Evolutionary conservation across 1,140 invertebrate species (phyloP).

Genomic region (Whitmania pigra): DNA sequence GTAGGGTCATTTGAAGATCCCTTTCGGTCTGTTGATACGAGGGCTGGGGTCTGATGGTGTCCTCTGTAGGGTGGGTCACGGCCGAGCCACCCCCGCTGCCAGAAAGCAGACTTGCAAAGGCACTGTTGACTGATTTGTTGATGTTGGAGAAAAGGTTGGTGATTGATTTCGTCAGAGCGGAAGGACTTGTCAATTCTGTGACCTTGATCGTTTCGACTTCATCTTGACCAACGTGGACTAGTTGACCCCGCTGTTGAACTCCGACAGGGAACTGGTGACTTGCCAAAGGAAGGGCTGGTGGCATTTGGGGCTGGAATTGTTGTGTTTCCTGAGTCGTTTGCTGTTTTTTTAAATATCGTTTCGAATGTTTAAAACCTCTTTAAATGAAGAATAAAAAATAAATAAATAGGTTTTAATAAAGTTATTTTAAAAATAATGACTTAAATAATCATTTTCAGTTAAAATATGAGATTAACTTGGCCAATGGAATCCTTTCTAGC

Average conservation of each 20-base stretch:
- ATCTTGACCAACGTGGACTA: background rate
- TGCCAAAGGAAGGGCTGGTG: constrained; percentile 20
- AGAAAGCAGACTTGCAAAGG: constrained; percentile 11
- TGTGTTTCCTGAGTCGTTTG: constrained; percentile 6
- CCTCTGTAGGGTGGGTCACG: constrained; percentile 8
- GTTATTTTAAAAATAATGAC: background rate
- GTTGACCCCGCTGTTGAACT: constrained; percentile 8
- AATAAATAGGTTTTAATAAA: no score
- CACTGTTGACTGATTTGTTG: constrained; percentile 22
- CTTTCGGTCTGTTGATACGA: background rate
- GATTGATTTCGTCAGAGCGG: constrained; percentile 18
- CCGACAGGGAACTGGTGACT: constrained; percentile 57
- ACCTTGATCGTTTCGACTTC: constrained; percentile 22
- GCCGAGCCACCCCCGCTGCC: background rate
- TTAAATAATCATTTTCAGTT: background rate
- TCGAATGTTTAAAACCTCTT: background rate
- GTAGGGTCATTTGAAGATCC: background rate
- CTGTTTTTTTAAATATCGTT: background rate
- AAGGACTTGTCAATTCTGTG: constrained; percentile 17
- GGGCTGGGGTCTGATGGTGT: background rate
- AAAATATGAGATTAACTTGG: background rate
- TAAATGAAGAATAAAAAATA: no score
- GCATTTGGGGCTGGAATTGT: constrained; percentile 21
- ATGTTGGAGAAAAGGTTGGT: constrained; percentile 16
- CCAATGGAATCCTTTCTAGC: background rate